phyloP scores from a whole-genome alignment of 2,797 vertebrate species.

The Philypnodon macrostomus region DNA sequence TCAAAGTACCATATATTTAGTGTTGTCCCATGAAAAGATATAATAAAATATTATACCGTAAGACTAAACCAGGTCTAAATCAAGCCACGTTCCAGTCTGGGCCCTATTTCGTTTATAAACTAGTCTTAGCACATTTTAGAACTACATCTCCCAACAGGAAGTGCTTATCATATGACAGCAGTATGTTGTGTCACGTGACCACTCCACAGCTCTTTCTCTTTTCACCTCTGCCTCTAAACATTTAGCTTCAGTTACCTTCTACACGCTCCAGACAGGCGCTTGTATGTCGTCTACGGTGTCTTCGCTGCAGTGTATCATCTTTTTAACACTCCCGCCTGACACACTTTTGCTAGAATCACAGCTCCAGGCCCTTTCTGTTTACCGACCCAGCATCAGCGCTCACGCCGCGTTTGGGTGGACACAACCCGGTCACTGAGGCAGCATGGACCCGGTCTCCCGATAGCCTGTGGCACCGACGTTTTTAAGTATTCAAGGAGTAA shows the following conservation, averaged over 20 bases:
- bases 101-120: no score
- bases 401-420: conserved; percentile 44
- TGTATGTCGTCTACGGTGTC: neutral
- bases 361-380: conserved; percentile 55
- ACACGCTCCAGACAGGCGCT: neutral
- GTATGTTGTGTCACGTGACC: conserved; percentile 72
- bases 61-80: no score
- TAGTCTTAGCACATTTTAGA: neutral
- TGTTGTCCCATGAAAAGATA: no score
- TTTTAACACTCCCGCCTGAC: conserved; percentile 17
- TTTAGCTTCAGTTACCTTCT: neutral
- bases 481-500: conserved; percentile 6
- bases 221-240: conserved; percentile 30
- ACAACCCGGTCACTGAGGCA: conserved; percentile 34
- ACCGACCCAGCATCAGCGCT: conserved; percentile 40
- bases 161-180: conserved; percentile 58
- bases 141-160: conserved; percentile 56
- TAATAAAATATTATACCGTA: no score
- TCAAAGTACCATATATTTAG: no score
- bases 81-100: no score
- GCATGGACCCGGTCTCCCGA: conserved; percentile 39
- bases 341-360: conserved; percentile 10
- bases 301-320: neutral
- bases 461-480: conserved; percentile 3
- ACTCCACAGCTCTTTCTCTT: conserved; percentile 21